Evolutionary conservation across 2,888 invertebrate species (phyloP), one percentile per base, ranked within the genome.

Genomic region (Euzophera pinguis): DNA sequence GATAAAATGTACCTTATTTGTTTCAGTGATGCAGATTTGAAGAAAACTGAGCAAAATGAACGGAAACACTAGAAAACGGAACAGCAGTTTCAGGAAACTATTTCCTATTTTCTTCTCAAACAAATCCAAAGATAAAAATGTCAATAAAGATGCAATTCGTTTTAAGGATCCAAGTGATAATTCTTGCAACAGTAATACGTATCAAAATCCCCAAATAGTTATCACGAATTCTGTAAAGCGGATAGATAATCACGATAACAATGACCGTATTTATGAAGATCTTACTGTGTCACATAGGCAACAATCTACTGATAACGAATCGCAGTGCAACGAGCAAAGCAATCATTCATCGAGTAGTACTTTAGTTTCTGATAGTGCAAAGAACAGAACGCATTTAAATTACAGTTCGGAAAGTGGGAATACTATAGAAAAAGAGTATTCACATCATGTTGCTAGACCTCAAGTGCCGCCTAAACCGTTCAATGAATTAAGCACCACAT

Each of bases 241-340:
- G 22, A 13, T 37, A 4, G 61, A 62, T 53, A 61, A 53, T 47
- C 58, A 70, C 61, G 58, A 57, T 53, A 73, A 71, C 65, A 71
- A 65, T 56, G 83, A 84, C 62, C 71, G 81, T 59, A 81, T 87
- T 62, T 89, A 89, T 61, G 89, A 89, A 78, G 89, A 89, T 62
- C 72, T 89, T 60, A 66, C 79, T 43, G 59, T 68, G 43, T 54
- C 63, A 27, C 67, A 64, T 29, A 59, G 41, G 56, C 60, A 57
- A 48, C 69, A 67, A 17, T 32, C 34, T 17, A 65, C 57, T 50
- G 67, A 74, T 64, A 70, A 64, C 52, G 68, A 74, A 55, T 66
- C 63, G 42, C 65, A 62, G 54, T 72, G 57, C 35, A 64, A 75
- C 55, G 62, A 71, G 52, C 67, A 73, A 16, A 84, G 81, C 52